A percentile compares a stretch with the other conserved stretches of the same genome.
phyloP scores from a whole-genome alignment of 2,797 vertebrate species.

The Salmo trutta region DNA sequence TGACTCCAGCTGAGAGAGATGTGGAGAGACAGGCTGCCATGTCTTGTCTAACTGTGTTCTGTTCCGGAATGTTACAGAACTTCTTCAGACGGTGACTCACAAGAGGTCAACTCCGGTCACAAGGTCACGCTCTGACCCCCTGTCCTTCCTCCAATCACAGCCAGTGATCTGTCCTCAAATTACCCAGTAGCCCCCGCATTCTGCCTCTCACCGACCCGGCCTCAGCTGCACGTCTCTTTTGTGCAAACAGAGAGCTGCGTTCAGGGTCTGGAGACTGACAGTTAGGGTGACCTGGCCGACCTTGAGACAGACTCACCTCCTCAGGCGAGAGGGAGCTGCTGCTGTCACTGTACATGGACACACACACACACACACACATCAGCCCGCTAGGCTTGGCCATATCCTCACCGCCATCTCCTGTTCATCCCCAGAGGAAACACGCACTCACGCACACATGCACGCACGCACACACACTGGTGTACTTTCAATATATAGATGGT shows the following conservation, averaged over 20 bases:
- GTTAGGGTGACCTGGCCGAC: conserved; percentile 58
- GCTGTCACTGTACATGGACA: neutral
- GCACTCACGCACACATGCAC: too few relatives aligned
- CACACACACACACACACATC: too few relatives aligned
- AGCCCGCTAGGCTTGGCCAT: neutral
- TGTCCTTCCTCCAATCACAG: conserved; percentile 43
- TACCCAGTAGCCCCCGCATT: conserved; percentile 31
- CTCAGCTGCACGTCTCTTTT: conserved; percentile 58
- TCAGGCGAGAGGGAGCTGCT: conserved; percentile 37
- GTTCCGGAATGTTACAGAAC: conserved; percentile 19
- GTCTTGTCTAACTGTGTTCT: neutral
- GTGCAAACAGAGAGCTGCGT: conserved; percentile 44
- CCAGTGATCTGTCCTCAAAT: conserved; percentile 58
- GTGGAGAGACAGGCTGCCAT: conserved; percentile 9
- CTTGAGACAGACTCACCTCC: conserved; percentile 31
- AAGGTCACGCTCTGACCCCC: conserved; percentile 43
- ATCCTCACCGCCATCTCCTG: neutral
- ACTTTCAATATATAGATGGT: neutral
- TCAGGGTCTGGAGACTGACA: conserved; percentile 33
- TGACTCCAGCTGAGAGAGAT: conserved; percentile 7
- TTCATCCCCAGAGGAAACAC: neutral
- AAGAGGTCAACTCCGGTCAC: conserved; percentile 23
- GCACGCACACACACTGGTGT: neutral
- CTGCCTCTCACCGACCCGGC: conserved; percentile 50
- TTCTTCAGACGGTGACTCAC: conserved; percentile 31